Evolutionary conservation across 2,888 invertebrate genomes (phyloP), one percentile per base, ranked within the genome.

Genomic region (Timema cristinae): DNA sequence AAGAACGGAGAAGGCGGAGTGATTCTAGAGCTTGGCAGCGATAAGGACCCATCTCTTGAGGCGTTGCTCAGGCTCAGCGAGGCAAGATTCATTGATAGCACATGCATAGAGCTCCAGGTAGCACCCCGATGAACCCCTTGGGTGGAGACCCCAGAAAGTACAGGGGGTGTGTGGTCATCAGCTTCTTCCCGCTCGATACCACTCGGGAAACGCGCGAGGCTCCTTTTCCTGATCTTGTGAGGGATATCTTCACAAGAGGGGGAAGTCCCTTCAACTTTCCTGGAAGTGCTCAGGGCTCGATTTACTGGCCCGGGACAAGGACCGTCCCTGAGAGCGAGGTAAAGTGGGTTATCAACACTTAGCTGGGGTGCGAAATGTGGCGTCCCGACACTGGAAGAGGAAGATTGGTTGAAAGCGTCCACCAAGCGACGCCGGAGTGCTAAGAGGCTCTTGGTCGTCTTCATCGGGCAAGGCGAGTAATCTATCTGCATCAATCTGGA

Each of bases 271-370:
- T 32, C 32, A 32, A 32, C 32, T 32, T 32, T 32, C 32, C 32
- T n/a, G n/a, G n/a, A n/a, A n/a, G n/a, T n/a, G n/a, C n/a, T n/a
- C n/a, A n/a, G 32, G 32, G 32, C 32, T 32, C 32, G 32, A 32
- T 32, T 4, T 32, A 32, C 32, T 32, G 32, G 32, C 32, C 32
- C 32, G 32, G 32, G 32, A 32, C 11, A 15, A 47, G 61, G 61
- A 11, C 16, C 61, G 6, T 61, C 61, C 47, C 47, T 47, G 61
- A 79, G 73, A 77, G 85, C 83, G 78, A 86, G 85, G 80, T 85
- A 86, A 73, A 87, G 77, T 50, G 84, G 85, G 74, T 85, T 84
- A 68, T 86, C 83, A 79, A 83, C 82, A n/a, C 73, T 69, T 5
- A 7, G 66, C 15, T 66, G 47, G 13, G 51, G 10, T 6, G 68